phyloP scores from a whole-genome alignment of 1,140 invertebrate species.

The Helicoverpa zea region DNA sequence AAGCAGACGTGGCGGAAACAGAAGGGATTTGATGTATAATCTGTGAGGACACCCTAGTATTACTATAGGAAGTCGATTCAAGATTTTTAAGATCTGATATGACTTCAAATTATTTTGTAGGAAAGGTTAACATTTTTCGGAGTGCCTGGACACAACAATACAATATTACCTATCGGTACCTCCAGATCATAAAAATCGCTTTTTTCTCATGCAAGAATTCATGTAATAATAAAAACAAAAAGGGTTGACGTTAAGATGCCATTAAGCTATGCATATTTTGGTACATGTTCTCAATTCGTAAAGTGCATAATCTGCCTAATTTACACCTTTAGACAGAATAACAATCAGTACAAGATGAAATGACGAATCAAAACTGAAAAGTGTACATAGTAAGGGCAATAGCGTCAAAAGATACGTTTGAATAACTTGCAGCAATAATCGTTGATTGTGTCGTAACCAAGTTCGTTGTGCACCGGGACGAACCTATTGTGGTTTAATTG shows the following conservation, averaged over 20 bases:
- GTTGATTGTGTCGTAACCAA: slow-evolving; percentile 42
- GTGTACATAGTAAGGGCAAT: slow-evolving; percentile 6
- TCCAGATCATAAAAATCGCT: too few species aligned
- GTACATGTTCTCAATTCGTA: too few species aligned
- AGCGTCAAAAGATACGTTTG: slow-evolving; percentile 46
- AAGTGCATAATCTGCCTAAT: too few species aligned
- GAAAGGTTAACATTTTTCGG: too few species aligned
- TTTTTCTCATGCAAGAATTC: too few species aligned
- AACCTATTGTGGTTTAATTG: slow-evolving; percentile 39
- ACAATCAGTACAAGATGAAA: too few species aligned
- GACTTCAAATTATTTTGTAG: too few species aligned
- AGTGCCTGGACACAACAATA: too few species aligned
- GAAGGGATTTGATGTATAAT: slow-evolving; percentile 56
- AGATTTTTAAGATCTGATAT: neutral
- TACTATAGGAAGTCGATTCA: slow-evolving; percentile 23
- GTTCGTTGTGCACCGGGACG: slow-evolving; percentile 27
- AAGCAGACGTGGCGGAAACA: slow-evolving; percentile 50
- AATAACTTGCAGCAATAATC: slow-evolving; percentile 50
- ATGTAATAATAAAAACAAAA: neutral
- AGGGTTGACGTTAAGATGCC: neutral
- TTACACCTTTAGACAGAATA: too few species aligned
- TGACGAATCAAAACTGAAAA: too few species aligned
- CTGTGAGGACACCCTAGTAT: slow-evolving; percentile 36
- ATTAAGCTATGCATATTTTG: too few species aligned
- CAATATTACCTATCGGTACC: too few species aligned